Evolutionary conservation across 1,140 invertebrate genomes (phyloP), one percentile per base, ranked within the genome.

Genomic region (Ericerus pela): DNA sequence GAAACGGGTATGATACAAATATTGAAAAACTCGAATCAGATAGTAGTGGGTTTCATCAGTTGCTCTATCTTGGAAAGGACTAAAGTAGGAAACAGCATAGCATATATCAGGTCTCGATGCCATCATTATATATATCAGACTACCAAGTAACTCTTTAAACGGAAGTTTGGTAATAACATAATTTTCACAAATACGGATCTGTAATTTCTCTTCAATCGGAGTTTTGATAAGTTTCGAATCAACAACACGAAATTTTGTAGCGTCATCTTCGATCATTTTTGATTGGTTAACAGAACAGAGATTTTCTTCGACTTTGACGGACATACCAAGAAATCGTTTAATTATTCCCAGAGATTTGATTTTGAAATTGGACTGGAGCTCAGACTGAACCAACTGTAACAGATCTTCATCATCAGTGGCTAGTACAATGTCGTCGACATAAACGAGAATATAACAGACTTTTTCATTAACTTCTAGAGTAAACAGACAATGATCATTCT

Each of bases 121-220:
- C 20, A 66, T 57, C 67, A 70, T 68, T 26, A 69, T 38, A 43
- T 66, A 69, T 61, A 69, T 65, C 2, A 71, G 43, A 16, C 66
- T 59, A 56, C 69, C 68, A 36, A 72, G 62, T 18, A 61, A 63
- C 64, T 71, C 61, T 60, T 67, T 61, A 54, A 20, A 33, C 14
- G 41, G 41, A 5, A 18, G 4, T 3, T 33, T n/a, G 8, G 30
- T 53, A 2, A 18, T 28, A 18, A 16, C 2, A 29, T 26, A 2
- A 18, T 55, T 26, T 11, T 28, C 11, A 24, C 11, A 5, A 43
- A 29, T 10, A 3, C n/a, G 51, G 51, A 29, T 18, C 1, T 27
- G 18, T 1, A 55, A 24, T 10, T 26, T 22, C 6, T 28, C 14
- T 41, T 55, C 54, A 3, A 41, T 43, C 1, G 54, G 54, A 2